These are phyloP conservation scores for Gobio gobio DNA, from an alignment of 2,113 vertebrate species.

Conservation along the genomic window DNA sequence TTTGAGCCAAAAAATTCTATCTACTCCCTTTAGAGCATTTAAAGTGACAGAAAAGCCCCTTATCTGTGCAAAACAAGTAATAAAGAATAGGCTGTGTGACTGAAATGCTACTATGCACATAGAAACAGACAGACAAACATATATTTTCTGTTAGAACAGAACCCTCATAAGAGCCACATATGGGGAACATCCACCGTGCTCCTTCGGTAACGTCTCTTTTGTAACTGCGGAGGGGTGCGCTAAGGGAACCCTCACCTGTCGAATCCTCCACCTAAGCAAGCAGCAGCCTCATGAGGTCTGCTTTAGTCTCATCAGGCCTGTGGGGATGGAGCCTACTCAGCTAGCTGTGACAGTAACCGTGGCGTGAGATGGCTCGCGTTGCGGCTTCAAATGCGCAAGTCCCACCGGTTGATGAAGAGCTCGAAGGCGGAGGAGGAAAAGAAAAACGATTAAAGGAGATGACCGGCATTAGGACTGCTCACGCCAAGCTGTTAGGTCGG, in stretches of 20 bases:
- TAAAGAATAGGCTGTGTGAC: conserved; percentile 38
- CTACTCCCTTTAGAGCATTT: conserved; percentile 25
- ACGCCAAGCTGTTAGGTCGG: conserved; percentile 81
- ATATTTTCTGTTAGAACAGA: conserved; percentile 39
- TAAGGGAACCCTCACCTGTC: not conserved
- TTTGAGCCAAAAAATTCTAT: conserved; percentile 9
- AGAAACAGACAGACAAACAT: conserved; percentile 32
- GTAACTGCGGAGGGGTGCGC: not conserved
- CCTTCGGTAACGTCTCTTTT: not conserved
- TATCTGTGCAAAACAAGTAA: conserved; percentile 46
- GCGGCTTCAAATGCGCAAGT: conserved; percentile 57
- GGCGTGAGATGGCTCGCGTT: conserved; percentile 67
- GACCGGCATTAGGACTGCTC: conserved; percentile 45
- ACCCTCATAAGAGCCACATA: conserved; percentile 36
- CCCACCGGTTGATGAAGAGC: conserved; percentile 64
- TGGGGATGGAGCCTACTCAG: conserved; percentile 37
- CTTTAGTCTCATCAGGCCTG: conserved; percentile 33
- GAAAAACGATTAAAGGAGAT: conserved; percentile 56
- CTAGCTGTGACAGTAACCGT: conserved; percentile 55
- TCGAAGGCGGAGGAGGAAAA: conserved; percentile 68
- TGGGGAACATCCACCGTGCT: conserved; percentile 14
- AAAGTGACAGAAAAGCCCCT: conserved; percentile 44
- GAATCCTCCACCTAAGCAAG: conserved; percentile 33
- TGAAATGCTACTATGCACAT: conserved; percentile 47
- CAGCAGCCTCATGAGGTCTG: conserved; percentile 41